phyloP scores from a whole-genome alignment of 2,113 vertebrate genomes.

The Mesocricetus auratus region DNA sequence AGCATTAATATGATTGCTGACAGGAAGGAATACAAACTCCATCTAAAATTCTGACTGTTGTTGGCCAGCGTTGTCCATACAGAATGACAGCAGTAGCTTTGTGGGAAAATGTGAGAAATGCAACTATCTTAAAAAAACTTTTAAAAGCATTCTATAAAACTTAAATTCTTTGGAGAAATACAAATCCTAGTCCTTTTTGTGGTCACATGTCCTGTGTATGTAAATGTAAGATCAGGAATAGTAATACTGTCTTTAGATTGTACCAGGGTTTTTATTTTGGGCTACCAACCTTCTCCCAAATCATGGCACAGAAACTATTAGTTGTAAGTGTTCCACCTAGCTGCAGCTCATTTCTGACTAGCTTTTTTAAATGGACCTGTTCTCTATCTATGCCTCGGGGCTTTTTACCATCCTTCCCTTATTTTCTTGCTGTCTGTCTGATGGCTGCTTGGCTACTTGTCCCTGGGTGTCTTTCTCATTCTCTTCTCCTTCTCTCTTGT shows the following conservation, averaged over 20 bases:
- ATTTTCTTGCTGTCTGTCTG: neutral
- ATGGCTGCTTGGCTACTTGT: neutral
- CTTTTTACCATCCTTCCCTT: neutral
- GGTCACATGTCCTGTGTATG: neutral
- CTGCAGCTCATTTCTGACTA: neutral
- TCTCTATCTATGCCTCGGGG: neutral
- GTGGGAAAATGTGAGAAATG: neutral
- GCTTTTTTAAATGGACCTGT: neutral
- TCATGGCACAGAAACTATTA: neutral
- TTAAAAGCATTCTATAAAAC: neutral
- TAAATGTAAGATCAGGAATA: neutral
- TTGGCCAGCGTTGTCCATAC: neutral
- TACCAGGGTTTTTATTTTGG: neutral
- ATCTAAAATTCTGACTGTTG: neutral
- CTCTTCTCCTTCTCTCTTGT: neutral
- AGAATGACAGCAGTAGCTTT: neutral
- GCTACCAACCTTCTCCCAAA: neutral
- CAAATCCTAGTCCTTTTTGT: neutral
- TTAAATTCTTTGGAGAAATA: conserved; percentile 17
- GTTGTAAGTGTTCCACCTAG: neutral
- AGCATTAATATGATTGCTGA: neutral
- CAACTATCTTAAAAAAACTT: neutral
- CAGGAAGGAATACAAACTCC: neutral
- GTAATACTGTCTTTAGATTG: neutral
- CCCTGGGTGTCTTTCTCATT: neutral